Conservation (phyloP, 2,888 invertebrate genomes). For the Laspeyria flexula region DNA sequence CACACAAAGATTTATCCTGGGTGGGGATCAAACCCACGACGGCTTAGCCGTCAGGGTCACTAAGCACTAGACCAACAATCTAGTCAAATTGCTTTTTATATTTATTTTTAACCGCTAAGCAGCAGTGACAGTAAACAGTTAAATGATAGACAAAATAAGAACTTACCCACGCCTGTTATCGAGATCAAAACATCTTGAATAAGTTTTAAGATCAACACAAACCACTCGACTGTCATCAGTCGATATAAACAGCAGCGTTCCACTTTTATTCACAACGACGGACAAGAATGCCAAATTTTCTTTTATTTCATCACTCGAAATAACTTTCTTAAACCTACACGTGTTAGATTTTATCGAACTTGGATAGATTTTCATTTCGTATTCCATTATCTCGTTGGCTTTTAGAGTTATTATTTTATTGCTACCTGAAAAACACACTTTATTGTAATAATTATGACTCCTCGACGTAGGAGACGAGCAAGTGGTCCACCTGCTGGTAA, state of each 20-base stretch:
- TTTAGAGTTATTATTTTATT: slow-evolving; percentile 75
- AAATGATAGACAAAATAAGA: too few species aligned
- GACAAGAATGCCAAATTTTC: slow-evolving; percentile 66
- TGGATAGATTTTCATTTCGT: slow-evolving; percentile 59
- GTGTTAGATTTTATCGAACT: slow-evolving; percentile 52
- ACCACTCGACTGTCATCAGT: slow-evolving; percentile 77
- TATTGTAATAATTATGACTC: too few species aligned
- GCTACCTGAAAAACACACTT: slow-evolving; percentile 67
- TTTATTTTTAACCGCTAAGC: too few species aligned
- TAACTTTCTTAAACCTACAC: slow-evolving; percentile 56
- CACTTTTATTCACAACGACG: slow-evolving; percentile 73
- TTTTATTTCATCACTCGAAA: slow-evolving; percentile 63
- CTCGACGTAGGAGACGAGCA: too few species aligned
- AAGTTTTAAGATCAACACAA: slow-evolving; percentile 73
- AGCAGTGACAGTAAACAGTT: too few species aligned
- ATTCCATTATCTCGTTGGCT: slow-evolving; percentile 66
- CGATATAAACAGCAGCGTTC: slow-evolving; percentile 72
- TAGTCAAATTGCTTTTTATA: too few species aligned
- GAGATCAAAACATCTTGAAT: slow-evolving; percentile 66
- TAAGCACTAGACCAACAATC: too few species aligned
- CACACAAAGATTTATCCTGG: too few species aligned
- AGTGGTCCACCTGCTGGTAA: too few species aligned
- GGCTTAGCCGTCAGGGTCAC: too few species aligned
- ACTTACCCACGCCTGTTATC: slow-evolving; percentile 80
- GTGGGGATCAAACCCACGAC: too few species aligned